Conservation (phyloP, 2,113 vertebrate genomes). For the Pseudorhombus dupliciocellatus region DNA sequence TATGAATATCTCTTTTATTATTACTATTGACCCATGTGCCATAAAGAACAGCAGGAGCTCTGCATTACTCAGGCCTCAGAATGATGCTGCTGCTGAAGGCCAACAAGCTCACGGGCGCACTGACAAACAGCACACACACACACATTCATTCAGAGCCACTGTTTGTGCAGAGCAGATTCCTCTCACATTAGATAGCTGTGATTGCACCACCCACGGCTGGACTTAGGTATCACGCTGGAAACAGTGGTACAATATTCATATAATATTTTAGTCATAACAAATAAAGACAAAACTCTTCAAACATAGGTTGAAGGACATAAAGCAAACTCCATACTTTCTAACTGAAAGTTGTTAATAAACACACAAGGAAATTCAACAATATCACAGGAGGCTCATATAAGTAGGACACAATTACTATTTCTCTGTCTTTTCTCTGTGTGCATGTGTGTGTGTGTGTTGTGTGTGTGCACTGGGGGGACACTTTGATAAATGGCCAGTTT, state of each 20-base stretch:
- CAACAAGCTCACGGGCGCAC: conserved; percentile 28
- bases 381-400: no score
- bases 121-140: conserved; percentile 26
- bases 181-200: not conserved
- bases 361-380: no score
- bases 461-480: conserved; percentile 78
- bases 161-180: not conserved
- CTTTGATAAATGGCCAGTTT: conserved; percentile 95
- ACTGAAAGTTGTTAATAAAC: no score
- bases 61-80: conserved; percentile 69
- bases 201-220: not conserved
- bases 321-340: not conserved
- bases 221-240: not conserved
- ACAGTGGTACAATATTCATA: not conserved
- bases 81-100: conserved; percentile 49
- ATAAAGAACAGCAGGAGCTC: conserved; percentile 68
- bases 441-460: conserved; percentile 11
- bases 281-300: not conserved
- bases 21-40: conserved; percentile 76
- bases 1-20: conserved; percentile 83
- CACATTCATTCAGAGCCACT: not conserved
- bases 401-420: no score
- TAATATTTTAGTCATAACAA: no score
- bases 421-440: not conserved
- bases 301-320: not conserved